A percentile compares a stretch with the other conserved stretches of the same genome.
Evolutionary conservation across 2,888 invertebrate genomes (phyloP).

Genomic region (Maniola hyperantus): DNA sequence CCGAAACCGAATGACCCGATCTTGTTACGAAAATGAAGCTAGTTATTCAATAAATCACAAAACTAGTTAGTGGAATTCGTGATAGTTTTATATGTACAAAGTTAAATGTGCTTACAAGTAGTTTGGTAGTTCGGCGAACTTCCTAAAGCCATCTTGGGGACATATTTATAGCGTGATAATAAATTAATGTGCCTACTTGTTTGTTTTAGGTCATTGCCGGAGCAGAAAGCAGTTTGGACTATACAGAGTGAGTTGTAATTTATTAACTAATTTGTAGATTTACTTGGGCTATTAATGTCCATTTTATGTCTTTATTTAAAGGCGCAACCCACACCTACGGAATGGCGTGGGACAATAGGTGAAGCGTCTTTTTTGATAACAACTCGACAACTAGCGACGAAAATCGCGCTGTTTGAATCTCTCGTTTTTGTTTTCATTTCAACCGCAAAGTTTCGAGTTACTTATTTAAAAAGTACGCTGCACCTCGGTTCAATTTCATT

Average conservation of each 20-base stretch:
- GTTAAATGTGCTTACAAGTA: conserved; percentile 33
- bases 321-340: too few relatives aligned
- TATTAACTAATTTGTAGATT: conserved; percentile 28
- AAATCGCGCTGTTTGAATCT: too few relatives aligned
- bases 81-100: conserved; percentile 31
- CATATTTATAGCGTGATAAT: conserved; percentile 38
- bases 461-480: too few relatives aligned
- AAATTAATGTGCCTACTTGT: conserved; percentile 34
- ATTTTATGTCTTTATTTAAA: conserved; percentile 5
- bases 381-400: too few relatives aligned
- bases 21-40: conserved; percentile 1
- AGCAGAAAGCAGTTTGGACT: conserved; percentile 41
- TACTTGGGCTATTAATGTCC: background rate
- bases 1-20: background rate
- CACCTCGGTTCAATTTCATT: too few relatives aligned
- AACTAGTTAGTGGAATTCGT: conserved; percentile 21
- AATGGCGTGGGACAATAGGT: too few relatives aligned
- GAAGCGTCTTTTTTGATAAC: too few relatives aligned
- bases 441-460: too few relatives aligned
- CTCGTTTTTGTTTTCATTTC: too few relatives aligned
- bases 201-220: conserved; percentile 47
- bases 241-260: conserved; percentile 44
- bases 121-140: conserved; percentile 37
- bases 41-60: conserved; percentile 25
- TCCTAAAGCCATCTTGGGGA: conserved; percentile 33